Conservation (phyloP, 2,888 invertebrate species). For the Strigamia crassipes region DNA sequence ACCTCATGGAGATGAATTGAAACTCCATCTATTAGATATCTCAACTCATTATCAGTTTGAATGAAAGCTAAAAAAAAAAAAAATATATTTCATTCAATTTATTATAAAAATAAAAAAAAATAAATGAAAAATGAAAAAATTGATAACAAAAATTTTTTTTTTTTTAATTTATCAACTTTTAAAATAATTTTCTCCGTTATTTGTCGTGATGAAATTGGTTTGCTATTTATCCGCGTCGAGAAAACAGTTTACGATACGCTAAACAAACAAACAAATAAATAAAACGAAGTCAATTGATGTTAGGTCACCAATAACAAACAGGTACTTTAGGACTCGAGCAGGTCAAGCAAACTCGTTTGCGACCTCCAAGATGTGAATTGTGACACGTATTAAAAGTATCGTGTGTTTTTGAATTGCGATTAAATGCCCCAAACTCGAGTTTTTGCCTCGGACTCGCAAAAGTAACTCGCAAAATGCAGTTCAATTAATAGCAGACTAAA, state of each 20-base stretch:
- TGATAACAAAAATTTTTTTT: neutral
- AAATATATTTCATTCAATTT: neutral
- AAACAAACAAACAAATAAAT: neutral
- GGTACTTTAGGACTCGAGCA: conserved; percentile 18
- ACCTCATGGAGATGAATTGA: conserved; percentile 59
- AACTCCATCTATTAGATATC: conserved; percentile 70
- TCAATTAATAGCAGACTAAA: conserved; percentile 29
- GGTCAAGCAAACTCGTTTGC: conserved; percentile 7
- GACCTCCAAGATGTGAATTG: neutral
- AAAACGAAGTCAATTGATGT: conserved; percentile 1
- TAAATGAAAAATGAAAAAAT: neutral
- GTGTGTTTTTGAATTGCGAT: neutral
- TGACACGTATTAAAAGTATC: neutral
- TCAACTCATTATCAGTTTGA: conserved; percentile 71
- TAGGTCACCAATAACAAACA: conserved; percentile 5
- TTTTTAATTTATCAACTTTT: neutral
- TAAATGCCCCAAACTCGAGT: neutral
- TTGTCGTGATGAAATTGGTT: neutral
- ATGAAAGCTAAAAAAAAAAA: conserved; percentile 70
- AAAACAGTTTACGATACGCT: neutral
- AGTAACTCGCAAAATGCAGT: neutral
- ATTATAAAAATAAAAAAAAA: neutral
- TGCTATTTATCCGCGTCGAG: neutral
- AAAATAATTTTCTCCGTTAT: neutral
- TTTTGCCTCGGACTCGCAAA: neutral